A percentile compares a stretch with the other conserved stretches of the same genome.
Evolutionary conservation across 2,888 invertebrate genomes (phyloP).

Genomic region (Euclidia mi): DNA sequence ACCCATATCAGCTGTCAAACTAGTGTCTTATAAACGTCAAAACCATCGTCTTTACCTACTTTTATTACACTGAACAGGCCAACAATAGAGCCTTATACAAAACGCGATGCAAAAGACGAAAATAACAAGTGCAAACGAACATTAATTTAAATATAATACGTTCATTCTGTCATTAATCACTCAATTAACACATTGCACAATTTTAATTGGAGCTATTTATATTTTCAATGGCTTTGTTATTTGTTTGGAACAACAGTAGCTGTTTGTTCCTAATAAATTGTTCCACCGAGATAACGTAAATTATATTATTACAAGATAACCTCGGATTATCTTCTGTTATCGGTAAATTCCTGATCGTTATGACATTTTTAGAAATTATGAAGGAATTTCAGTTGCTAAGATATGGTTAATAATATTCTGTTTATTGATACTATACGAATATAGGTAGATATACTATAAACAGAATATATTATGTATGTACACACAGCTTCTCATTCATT

Average conservation of each 20-base stretch:
- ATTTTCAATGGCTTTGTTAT: conserved; percentile 26
- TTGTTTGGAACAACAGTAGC: conserved; percentile 23
- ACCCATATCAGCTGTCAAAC: too few species aligned
- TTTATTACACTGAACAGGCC: too few species aligned
- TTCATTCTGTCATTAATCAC: conserved; percentile 29
- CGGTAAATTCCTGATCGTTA: conserved; percentile 44
- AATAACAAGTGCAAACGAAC: background rate
- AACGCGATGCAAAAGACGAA: background rate
- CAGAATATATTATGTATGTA: too few species aligned
- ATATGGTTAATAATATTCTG: too few species aligned
- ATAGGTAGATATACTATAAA: too few species aligned
- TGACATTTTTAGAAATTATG: too few species aligned
- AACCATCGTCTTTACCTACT: too few species aligned
- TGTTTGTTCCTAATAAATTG: conserved; percentile 24
- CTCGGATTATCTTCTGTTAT: conserved; percentile 49
- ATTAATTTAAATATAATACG: conserved; percentile 1
- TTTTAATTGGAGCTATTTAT: conserved; percentile 27
- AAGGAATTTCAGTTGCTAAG: too few species aligned
- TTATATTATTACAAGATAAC: conserved; percentile 43
- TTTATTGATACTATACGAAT: too few species aligned
- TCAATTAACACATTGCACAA: conserved; percentile 24
- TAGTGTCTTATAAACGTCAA: too few species aligned
- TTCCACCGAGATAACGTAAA: conserved; percentile 38
- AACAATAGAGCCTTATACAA: too few species aligned
- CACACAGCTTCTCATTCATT: too few species aligned